Evolutionary conservation across 2,113 vertebrate species (phyloP).

Genomic region (Rhabdornis inornatus): DNA sequence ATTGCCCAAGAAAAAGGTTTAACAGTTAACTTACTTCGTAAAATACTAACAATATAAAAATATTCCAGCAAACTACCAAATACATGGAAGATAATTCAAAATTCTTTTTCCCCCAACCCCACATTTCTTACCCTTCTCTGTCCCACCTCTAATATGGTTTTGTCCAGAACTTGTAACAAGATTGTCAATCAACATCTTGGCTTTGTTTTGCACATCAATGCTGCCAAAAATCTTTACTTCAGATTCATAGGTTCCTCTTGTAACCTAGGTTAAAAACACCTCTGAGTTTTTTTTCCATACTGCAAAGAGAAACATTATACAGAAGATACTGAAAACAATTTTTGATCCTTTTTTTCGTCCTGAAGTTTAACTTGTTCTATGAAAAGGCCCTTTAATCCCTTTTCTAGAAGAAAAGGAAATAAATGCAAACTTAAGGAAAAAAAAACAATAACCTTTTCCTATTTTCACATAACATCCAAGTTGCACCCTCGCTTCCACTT

Average conservation of each 20-base stretch:
- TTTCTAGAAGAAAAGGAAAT: not conserved
- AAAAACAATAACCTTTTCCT: not conserved
- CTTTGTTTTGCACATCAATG: constrained; percentile 79
- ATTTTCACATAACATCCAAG: not conserved
- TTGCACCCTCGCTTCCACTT: not conserved
- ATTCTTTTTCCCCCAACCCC: not conserved
- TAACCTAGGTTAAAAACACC: constrained; percentile 75
- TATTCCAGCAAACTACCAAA: not conserved
- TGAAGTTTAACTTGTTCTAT: not conserved
- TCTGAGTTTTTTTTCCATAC: not conserved
- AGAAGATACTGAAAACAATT: not conserved
- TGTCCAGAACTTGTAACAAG: constrained; percentile 63
- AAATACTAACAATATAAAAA: not conserved
- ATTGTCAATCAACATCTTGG: constrained; percentile 83
- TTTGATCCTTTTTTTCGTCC: not conserved
- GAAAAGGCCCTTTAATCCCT: not conserved
- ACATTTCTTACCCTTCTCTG: constrained; percentile 63
- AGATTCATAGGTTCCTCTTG: constrained; percentile 73
- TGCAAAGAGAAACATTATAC: not conserved
- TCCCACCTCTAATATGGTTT: not conserved
- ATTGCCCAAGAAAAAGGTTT: not conserved
- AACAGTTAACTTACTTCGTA: not conserved
- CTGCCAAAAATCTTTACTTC: constrained; percentile 86
- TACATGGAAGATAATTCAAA: not conserved
- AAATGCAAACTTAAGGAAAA: not conserved